Evolutionary conservation across 2,113 vertebrate species (phyloP), one percentile per base, ranked within the genome.

Genomic region (Probosciger aterrimus): DNA sequence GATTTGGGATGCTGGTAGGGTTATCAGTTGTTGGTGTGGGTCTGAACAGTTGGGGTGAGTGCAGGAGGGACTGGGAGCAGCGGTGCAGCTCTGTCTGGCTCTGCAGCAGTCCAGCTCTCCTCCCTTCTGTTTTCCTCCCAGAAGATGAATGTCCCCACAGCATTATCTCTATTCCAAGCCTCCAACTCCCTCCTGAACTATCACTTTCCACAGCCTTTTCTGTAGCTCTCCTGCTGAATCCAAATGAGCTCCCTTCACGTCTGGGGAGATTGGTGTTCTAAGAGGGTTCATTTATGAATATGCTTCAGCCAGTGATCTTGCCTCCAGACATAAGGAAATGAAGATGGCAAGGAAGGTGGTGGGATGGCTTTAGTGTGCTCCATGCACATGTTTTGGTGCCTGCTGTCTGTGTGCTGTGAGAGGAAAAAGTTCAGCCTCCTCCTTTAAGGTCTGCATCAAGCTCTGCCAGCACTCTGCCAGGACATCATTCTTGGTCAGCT

Each of bases 401-500:
- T 30, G 16, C 53, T 17, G 7, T 17, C 59, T 7, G 15, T 49
- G 52, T 37, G 78, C 77, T 57, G 28, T 4, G 11, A 10, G 64
- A 67, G 39, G 67, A 60, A 24, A 16, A 77, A 55, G 16, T 69
- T 85, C 86, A 55, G 5, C 31, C 74, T 91, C 77, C 47, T 82
- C 49, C 63, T 83, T 57, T 50, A 23, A 89, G 75, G 50, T 25
- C 64, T 70, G 71, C 76, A 25, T 47, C 59, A 46, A 74, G 73
- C 52, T 69, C 60, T 82, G 65, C n/a, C 64, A 50, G 69, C 6
- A 2, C 52, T 69, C 60, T 82, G 65, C n/a, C 64, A 50, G 69
- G 5, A 2, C 62, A 11, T 85, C 86, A 60, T 91, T 94, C 62
- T 95, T 70, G 94, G 70, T 52, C 82, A 94, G 17, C 59, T 94